Evolutionary conservation across 2,888 invertebrate species (phyloP), one percentile per base, ranked within the genome.

Genomic region (Deilephila porcellus): DNA sequence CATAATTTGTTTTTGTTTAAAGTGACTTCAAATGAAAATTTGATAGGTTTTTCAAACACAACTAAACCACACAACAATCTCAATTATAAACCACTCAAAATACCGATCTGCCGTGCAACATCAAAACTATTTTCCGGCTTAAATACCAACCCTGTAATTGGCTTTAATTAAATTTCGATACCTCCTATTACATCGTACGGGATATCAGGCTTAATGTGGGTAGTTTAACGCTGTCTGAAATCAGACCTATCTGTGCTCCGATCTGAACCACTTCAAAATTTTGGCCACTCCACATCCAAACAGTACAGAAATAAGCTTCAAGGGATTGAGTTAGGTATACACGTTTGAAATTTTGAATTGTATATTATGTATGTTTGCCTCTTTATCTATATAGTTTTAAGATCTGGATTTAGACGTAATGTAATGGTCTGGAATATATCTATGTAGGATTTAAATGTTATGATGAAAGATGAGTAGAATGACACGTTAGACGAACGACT

Each of bases 161-260:
- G 37, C 1, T 64, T 45, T 25, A 52, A 56, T 56, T 56, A 56
- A 56, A 56, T 56, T 64, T 52, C 25, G 67, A 25, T 52, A 25
- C n/a, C 34, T 63, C 63, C 6, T 34, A n/a, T 63, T 63, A 37
- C 63, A 8, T 19, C 6, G n/a, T n/a, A n/a, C 56, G 34, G 37
- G 37, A 34, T 62, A 37, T 34, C 63, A 45, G n/a, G 25, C 56
- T 56, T 25, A 52, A 67, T 52, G 52, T 67, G 67, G 11, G 52
- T 52, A 37, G 64, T 37, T 56, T 25, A 59, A 56, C 64, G 32
- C 45, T 45, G 45, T 37, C 20, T 53, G 72, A 72, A 72, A 72
- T 34, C 63, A 20, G 72, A 56, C 62, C 63, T 72, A 72, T 74
- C 74, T 29, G n/a, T 37, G 37, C 34, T 37, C 62, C 62, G 72